Evolutionary conservation across 2,888 invertebrate species (phyloP), one percentile per base, ranked within the genome.

Genomic region (Drosophila formosana): DNA sequence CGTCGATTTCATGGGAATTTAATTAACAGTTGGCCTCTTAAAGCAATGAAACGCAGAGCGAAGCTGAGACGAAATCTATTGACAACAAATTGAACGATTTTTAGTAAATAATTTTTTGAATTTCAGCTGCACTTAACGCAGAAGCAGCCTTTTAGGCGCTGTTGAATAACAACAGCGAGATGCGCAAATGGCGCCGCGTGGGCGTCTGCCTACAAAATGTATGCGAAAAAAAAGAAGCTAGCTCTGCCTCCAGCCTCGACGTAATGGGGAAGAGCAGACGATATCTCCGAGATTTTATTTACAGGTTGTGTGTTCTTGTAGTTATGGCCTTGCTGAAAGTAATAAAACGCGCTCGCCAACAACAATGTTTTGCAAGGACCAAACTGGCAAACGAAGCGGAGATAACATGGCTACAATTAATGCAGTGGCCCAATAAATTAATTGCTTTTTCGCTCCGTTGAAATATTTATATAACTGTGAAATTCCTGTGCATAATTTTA

Each of bases 141-240:
- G 28, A 18, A 30, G 47, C 18, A 41, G 61, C 34, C 53, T 63
- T 69, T 60, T 63, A 52, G 63, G 57, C 55, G 56, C 65, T 83
- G 81, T 82, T 82, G 79, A 82, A 77, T 82, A 82, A 82, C 79
- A 65, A 52, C 77, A 45, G 18, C 43, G 51, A 70, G 66, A 70
- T 76, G 73, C 73, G 73, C 62, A 79, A 76, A 76, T 81, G 82
- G 82, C 82, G 82, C 82, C 82, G 83, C 70, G 82, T 82, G 83
- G 82, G 86, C 79, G 82, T 83, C 81, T 80, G 81, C 86, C 80
- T 73, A 60, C 71, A 78, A 73, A 79, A 66, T 58, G 49, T 78
- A 77, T 52, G 53, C 56, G 37, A 60, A 72, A 75, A 66, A 13
- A 23, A 13, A 30, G n/a, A 4, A 4, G 8, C 43, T 13, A 2